phyloP scores from a whole-genome alignment of 2,797 vertebrate species.

The Muscicapa striata region DNA sequence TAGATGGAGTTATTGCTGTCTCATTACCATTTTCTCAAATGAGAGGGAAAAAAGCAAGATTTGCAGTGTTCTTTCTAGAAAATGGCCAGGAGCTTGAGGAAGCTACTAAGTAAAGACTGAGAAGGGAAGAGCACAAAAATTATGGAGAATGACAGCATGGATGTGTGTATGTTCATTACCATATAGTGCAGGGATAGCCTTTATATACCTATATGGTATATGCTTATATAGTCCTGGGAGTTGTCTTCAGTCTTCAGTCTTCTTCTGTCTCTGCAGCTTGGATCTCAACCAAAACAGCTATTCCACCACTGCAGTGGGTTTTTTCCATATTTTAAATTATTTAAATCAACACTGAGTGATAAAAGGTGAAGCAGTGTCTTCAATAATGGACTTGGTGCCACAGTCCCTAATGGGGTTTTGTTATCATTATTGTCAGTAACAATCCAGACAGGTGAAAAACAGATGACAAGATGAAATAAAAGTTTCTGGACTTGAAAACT shows the following conservation, averaged over 20 bases:
- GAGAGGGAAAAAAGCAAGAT: neutral
- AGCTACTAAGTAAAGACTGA: neutral
- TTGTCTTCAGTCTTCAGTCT: neutral
- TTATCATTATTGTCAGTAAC: neutral
- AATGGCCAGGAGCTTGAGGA: neutral
- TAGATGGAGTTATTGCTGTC: neutral
- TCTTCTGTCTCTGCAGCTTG: neutral
- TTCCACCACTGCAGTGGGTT: neutral
- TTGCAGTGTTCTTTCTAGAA: neutral
- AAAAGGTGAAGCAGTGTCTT: neutral
- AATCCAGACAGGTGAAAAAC: neutral
- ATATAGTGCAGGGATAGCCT: neutral
- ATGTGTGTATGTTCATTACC: neutral
- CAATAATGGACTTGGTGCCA: neutral
- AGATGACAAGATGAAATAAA: neutral
- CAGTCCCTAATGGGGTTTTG: neutral
- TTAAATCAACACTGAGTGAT: neutral
- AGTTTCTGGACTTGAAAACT: neutral
- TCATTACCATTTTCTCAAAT: neutral
- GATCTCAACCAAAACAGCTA: neutral
- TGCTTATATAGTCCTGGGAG: neutral
- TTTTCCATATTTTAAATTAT: neutral
- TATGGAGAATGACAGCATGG: rapidly evolving
- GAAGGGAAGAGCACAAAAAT: neutral
- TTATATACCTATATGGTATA: neutral